phyloP scores from a whole-genome alignment of 2,113 vertebrate species.

The Mugil cephalus region DNA sequence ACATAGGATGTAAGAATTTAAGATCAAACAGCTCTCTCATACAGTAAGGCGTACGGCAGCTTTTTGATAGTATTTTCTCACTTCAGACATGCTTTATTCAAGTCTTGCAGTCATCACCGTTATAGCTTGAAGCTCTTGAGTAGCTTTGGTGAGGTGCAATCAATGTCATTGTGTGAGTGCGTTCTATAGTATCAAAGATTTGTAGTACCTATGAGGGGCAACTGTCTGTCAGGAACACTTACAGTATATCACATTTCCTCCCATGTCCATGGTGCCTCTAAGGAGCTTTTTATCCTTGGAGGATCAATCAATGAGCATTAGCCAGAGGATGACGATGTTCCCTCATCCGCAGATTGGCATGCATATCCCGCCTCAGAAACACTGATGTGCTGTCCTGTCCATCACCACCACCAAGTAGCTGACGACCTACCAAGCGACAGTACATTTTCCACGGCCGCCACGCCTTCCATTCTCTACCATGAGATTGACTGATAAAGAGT shows the following conservation, averaged over 20 bases:
- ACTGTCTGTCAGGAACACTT: conserved; percentile 59
- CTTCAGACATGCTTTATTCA: conserved; percentile 8
- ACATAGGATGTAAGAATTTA: not conserved
- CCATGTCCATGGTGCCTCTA: conserved; percentile 38
- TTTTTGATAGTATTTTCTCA: conserved; percentile 15
- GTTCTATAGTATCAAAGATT: conserved; percentile 51
- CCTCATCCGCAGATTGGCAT: conserved; percentile 64
- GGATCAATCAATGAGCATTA: conserved; percentile 74
- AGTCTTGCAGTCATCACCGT: conserved; percentile 13
- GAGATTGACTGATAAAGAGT: conserved; percentile 65
- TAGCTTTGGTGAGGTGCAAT: conserved; percentile 20
- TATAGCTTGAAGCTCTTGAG: conserved; percentile 12
- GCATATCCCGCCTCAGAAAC: conserved; percentile 46
- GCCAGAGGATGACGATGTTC: conserved; percentile 71
- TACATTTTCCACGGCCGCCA: conserved; percentile 35
- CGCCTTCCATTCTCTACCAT: not conserved
- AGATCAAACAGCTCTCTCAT: conserved; percentile 1
- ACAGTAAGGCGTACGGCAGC: not conserved
- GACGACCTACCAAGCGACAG: conserved; percentile 37
- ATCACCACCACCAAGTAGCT: conserved; percentile 35
- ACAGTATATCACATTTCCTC: conserved; percentile 25
- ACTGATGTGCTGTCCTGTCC: conserved; percentile 21
- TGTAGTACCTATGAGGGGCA: conserved; percentile 26
- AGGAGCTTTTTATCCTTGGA: conserved; percentile 62
- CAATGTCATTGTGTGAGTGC: conserved; percentile 36